These are phyloP conservation scores for Masnerella sp. DNA, from an alignment of 2,888 invertebrate genomes.

Conservation along the genomic window DNA sequence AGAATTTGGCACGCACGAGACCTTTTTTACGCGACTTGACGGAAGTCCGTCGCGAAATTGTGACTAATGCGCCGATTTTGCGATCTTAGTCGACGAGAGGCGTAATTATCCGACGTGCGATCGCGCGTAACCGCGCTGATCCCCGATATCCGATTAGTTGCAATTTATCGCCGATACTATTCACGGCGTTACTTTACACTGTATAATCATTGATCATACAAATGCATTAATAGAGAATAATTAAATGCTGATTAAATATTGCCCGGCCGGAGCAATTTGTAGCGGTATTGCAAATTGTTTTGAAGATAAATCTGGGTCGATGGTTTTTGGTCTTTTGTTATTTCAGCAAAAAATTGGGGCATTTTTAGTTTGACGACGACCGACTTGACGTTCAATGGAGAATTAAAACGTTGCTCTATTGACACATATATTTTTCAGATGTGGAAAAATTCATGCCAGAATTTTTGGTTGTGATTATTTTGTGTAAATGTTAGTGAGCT, in stretches of 20 bases:
- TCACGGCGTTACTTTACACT: slow-evolving; percentile 33
- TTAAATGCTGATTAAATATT: slow-evolving; percentile 37
- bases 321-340: too few relatives aligned
- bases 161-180: slow-evolving; percentile 43
- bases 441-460: too few relatives aligned
- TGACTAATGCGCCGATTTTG: too few relatives aligned
- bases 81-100: slow-evolving; percentile 31
- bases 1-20: slow-evolving; percentile 28
- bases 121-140: slow-evolving; percentile 28
- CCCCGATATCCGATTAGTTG: slow-evolving; percentile 39
- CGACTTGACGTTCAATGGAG: too few relatives aligned
- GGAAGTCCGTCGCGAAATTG: background rate
- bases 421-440: too few relatives aligned
- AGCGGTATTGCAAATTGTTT: slow-evolving; percentile 13
- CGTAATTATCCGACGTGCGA: slow-evolving; percentile 22
- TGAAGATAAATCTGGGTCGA: too few relatives aligned
- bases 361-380: too few relatives aligned
- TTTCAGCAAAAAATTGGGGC: too few relatives aligned
- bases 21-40: background rate
- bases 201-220: slow-evolving; percentile 46
- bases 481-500: too few relatives aligned
- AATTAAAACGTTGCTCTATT: too few relatives aligned
- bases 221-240: slow-evolving; percentile 43
- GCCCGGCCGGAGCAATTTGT: background rate
- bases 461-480: too few relatives aligned